These are phyloP conservation scores for Gymnocephalus cernua DNA, from an alignment of 2,113 vertebrate genomes.

Conservation along the genomic window DNA sequence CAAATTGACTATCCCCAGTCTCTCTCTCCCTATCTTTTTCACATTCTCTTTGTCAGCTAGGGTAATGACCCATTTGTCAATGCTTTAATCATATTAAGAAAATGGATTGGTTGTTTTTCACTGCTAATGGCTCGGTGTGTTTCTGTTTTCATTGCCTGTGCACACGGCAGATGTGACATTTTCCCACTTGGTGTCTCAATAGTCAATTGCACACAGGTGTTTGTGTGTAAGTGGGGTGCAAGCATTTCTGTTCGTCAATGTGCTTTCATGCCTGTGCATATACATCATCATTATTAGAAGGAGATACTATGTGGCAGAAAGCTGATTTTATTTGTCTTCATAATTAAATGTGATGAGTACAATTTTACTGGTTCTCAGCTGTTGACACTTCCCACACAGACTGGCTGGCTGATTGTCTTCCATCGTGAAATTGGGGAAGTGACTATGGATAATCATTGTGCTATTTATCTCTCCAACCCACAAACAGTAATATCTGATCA, in stretches of 20 bases:
- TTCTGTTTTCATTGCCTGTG: conserved; percentile 55
- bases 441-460: not conserved
- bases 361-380: conserved; percentile 15
- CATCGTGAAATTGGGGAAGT: conserved; percentile 5
- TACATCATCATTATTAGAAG: not conserved
- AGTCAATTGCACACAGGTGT: conserved; percentile 28
- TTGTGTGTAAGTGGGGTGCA: not conserved
- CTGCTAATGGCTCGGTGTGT: conserved; percentile 54
- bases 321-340: not conserved
- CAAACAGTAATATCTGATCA: not conserved
- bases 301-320: not conserved
- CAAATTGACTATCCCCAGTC: not conserved
- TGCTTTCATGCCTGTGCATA: not conserved
- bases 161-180: conserved; percentile 57
- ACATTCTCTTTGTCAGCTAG: conserved; percentile 40
- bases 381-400: conserved; percentile 19
- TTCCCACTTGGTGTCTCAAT: conserved; percentile 44
- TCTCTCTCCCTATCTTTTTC: not conserved
- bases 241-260: not conserved
- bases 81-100: conserved; percentile 71
- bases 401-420: not conserved
- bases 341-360: not conserved
- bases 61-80: conserved; percentile 74
- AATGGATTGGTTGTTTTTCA: conserved; percentile 64
- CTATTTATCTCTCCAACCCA: conserved; percentile 32